A percentile compares a stretch with the other conserved stretches of the same genome.
Evolutionary conservation across 2,888 invertebrate genomes (phyloP).

Genomic region (Oxyscelio sp.): DNA sequence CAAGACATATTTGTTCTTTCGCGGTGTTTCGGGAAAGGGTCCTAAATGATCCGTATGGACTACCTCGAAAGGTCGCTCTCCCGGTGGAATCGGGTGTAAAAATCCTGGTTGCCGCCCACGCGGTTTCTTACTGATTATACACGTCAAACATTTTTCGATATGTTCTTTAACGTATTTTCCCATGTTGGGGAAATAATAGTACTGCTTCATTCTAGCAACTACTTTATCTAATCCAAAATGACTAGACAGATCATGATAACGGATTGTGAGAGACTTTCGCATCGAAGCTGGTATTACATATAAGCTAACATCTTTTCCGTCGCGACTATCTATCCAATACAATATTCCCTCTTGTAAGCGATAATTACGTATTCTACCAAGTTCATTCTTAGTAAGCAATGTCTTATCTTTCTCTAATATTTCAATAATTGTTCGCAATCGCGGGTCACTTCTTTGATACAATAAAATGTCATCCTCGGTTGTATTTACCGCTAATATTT

Average conservation of each 20-base stretch:
- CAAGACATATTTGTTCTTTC: slow-evolving; percentile 17
- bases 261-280: background rate
- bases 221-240: slow-evolving; percentile 54
- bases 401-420: too few relatives aligned
- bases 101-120: slow-evolving; percentile 65
- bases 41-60: slow-evolving; percentile 75
- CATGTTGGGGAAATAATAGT: slow-evolving; percentile 73
- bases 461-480: too few relatives aligned
- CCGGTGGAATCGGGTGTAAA: slow-evolving; percentile 75
- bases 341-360: too few relatives aligned
- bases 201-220: slow-evolving; percentile 30
- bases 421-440: too few relatives aligned
- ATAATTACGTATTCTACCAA: background rate
- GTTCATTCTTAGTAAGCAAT: background rate
- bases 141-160: slow-evolving; percentile 73
- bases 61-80: slow-evolving; percentile 71
- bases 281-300: too few relatives aligned
- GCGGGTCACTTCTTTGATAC: too few relatives aligned
- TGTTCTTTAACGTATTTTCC: slow-evolving; percentile 67
- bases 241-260: too few relatives aligned
- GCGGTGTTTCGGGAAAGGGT: slow-evolving; percentile 62
- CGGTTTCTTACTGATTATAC: slow-evolving; percentile 60
- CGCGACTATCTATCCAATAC: background rate
- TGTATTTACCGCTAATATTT: too few relatives aligned
- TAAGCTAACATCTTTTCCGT: too few relatives aligned